Percentiles rank a stretch among this genome's conserved stretches.
Evolutionary conservation across 1,140 invertebrate genomes (phyloP).

Genomic region (Zaprionus tsacasi): DNA sequence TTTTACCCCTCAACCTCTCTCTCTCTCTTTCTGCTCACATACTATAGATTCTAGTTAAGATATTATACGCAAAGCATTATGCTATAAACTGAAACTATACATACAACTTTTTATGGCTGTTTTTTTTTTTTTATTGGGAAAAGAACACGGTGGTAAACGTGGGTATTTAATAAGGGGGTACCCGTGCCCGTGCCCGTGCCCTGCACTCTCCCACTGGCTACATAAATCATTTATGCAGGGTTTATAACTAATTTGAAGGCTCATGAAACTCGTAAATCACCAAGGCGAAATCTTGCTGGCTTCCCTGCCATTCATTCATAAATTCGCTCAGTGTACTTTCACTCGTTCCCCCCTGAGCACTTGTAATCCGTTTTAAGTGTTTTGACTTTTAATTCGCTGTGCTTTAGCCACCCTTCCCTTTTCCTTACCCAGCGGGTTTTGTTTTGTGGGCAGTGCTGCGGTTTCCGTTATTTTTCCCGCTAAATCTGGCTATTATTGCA

Average conservation of each 20-base stretch:
- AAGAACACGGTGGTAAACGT: background rate
- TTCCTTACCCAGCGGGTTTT: background rate
- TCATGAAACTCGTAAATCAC: conserved; percentile 6
- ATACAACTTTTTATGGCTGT: background rate
- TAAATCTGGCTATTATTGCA: too few relatives aligned
- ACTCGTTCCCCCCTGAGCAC: conserved; percentile 8
- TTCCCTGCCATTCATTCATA: background rate
- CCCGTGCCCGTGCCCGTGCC: too few relatives aligned
- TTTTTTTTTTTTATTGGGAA: background rate
- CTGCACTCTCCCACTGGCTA: too few relatives aligned
- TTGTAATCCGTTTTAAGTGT: conserved; percentile 64
- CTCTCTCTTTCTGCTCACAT: too few relatives aligned
- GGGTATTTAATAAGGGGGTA: background rate
- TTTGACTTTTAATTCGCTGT: conserved; percentile 65
- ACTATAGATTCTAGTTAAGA: too few relatives aligned
- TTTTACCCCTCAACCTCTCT: too few relatives aligned
- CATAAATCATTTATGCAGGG: conserved; percentile 6
- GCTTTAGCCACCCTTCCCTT: background rate
- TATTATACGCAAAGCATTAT: too few relatives aligned
- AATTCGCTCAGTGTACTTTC: conserved; percentile 12
- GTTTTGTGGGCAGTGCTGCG: too few relatives aligned
- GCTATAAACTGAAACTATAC: background rate
- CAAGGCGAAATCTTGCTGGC: background rate
- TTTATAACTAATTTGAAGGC: background rate
- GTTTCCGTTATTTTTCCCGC: too few relatives aligned